phyloP scores from a whole-genome alignment of 2,797 vertebrate species.

The Buceros bicornis region DNA sequence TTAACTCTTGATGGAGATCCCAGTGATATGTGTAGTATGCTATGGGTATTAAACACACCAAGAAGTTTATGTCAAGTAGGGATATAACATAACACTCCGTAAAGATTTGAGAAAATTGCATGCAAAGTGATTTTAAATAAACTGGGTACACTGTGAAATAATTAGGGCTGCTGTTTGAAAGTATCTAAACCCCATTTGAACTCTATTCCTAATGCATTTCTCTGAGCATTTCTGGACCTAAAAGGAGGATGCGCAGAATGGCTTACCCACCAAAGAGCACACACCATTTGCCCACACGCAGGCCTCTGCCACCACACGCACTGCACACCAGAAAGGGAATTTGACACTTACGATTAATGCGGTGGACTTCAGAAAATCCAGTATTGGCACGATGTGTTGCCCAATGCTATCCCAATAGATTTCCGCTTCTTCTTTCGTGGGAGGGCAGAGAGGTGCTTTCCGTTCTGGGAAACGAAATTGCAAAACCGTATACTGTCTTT shows the following conservation, averaged over 20 bases:
- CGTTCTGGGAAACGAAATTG: conserved; percentile 75
- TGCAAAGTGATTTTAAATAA: not conserved
- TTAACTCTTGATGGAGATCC: conserved; percentile 9
- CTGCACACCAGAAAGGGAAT: not conserved
- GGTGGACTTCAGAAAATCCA: conserved; percentile 83
- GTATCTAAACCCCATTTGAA: not conserved
- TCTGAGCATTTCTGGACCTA: not conserved
- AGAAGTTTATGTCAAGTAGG: not conserved
- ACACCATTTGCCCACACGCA: not conserved
- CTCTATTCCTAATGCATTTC: not conserved
- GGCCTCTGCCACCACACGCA: not conserved
- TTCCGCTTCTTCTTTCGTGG: conserved; percentile 60
- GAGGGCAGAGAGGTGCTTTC: conserved; percentile 64
- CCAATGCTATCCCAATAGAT: conserved; percentile 64
- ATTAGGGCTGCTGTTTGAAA: not conserved
- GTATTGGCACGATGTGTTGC: conserved; percentile 74
- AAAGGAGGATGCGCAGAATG: not conserved
- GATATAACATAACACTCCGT: not conserved
- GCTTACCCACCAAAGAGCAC: not conserved
- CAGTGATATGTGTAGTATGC: not conserved
- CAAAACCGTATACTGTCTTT: conserved; percentile 17
- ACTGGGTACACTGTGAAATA: not conserved
- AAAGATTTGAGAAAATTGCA: conserved; percentile 8
- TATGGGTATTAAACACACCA: not conserved
- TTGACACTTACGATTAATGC: conserved; percentile 77